Conservation (phyloP, 2,797 vertebrate species). For the Darevskia nairensis region DNA sequence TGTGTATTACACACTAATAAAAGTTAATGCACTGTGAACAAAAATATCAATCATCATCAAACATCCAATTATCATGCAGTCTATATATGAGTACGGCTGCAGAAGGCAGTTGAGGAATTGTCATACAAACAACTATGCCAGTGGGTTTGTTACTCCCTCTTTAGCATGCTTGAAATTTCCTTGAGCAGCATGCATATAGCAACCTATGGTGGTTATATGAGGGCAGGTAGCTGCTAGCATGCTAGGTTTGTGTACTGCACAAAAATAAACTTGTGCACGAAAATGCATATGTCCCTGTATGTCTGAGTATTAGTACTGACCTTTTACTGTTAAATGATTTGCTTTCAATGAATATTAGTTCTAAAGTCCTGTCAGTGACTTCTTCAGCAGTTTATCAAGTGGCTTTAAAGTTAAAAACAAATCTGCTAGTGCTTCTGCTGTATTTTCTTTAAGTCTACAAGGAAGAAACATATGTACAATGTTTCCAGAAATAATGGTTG, state of each 20-base stretch:
- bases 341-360: not conserved
- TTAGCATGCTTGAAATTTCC: slow-evolving; percentile 9
- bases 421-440: not conserved
- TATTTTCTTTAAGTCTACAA: not conserved
- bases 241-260: not conserved
- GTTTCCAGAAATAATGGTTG: not conserved
- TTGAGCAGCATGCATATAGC: not conserved
- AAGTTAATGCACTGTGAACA: not conserved
- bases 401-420: not conserved
- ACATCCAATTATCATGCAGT: not conserved
- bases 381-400: not conserved
- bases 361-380: slow-evolving; percentile 17
- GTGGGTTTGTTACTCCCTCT: not conserved
- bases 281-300: not conserved
- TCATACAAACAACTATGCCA: not conserved
- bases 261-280: not conserved
- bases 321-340: not conserved
- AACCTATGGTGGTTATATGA: not conserved
- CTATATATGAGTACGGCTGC: not conserved
- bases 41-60: not conserved
- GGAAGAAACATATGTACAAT: not conserved
- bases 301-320: not conserved
- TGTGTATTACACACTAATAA: not conserved
- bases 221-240: not conserved
- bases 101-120: not conserved